Evolutionary conservation across 2,113 vertebrate species (phyloP).

Genomic region (Chlorocebus sabaeus): DNA sequence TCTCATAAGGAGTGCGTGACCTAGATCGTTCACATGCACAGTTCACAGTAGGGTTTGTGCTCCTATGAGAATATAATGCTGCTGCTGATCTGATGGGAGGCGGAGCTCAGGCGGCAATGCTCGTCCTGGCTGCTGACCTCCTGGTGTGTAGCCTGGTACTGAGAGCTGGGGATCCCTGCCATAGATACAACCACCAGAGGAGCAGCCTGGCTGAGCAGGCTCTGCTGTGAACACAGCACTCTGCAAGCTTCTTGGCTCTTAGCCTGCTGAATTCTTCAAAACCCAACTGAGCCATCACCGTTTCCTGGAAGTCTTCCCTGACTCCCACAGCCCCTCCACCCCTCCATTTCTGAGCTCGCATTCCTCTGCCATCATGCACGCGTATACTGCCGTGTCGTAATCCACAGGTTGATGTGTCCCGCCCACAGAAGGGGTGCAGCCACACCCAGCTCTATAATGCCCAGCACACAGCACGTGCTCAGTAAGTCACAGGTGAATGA

Average conservation of each 20-base stretch:
- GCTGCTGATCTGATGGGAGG: too few species aligned
- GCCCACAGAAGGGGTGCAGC: background rate
- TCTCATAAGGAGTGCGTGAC: too few species aligned
- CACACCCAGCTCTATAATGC: background rate
- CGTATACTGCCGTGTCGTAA: background rate
- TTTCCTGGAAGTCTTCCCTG: background rate
- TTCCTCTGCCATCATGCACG: accelerated
- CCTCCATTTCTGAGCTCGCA: background rate
- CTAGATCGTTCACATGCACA: too few species aligned
- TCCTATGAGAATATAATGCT: too few species aligned
- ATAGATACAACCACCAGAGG: background rate
- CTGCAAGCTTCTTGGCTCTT: background rate
- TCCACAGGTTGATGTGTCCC: background rate
- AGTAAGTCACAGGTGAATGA: background rate
- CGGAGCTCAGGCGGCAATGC: too few species aligned
- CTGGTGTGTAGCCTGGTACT: too few species aligned
- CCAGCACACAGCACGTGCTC: background rate
- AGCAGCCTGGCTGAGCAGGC: background rate
- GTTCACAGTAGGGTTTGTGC: too few species aligned
- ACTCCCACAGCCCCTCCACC: background rate
- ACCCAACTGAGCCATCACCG: background rate
- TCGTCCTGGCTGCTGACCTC: too few species aligned
- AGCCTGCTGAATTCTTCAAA: background rate
- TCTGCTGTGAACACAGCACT: background rate
- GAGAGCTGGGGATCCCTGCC: background rate